Evolutionary conservation across 1,140 invertebrate species (phyloP).

Genomic region (Saccostrea echinata): DNA sequence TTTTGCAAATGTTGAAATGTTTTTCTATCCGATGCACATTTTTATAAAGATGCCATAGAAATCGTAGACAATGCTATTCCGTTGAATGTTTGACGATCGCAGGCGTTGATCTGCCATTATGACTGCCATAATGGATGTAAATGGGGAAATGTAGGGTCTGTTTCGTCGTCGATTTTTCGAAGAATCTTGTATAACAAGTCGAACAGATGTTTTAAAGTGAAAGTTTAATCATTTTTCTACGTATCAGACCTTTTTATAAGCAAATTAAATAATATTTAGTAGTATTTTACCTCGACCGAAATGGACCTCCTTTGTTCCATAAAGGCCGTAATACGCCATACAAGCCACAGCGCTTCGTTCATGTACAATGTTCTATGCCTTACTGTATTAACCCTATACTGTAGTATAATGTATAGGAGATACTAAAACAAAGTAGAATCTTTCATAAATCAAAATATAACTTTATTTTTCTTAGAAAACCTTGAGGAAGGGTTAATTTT

Average conservation of each 20-base stretch:
- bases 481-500: constrained; percentile 64
- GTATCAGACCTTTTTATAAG: constrained; percentile 7
- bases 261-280: not conserved
- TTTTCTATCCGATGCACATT: constrained; percentile 49
- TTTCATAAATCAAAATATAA: constrained; percentile 38
- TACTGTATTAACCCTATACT: constrained; percentile 40
- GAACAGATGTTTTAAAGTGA: not conserved
- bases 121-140: constrained; percentile 65
- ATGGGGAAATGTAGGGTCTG: constrained; percentile 26
- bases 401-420: constrained; percentile 26
- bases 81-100: constrained; percentile 38
- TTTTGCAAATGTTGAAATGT: constrained; percentile 59
- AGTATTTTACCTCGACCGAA: constrained; percentile 33
- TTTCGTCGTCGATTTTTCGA: constrained; percentile 14
- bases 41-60: constrained; percentile 45
- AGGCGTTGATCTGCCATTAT: constrained; percentile 32
- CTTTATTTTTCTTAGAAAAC: constrained; percentile 50
- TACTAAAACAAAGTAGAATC: constrained; percentile 39
- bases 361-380: constrained; percentile 38
- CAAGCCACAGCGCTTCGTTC: constrained; percentile 52
- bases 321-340: constrained; percentile 47
- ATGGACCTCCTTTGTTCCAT: constrained; percentile 46
- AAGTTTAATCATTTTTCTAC: constrained; percentile 34
- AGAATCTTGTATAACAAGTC: not conserved
- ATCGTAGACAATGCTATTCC: constrained; percentile 59